phyloP scores from a whole-genome alignment of 1,140 invertebrate species.

The Yoshiicerus persimilis region DNA sequence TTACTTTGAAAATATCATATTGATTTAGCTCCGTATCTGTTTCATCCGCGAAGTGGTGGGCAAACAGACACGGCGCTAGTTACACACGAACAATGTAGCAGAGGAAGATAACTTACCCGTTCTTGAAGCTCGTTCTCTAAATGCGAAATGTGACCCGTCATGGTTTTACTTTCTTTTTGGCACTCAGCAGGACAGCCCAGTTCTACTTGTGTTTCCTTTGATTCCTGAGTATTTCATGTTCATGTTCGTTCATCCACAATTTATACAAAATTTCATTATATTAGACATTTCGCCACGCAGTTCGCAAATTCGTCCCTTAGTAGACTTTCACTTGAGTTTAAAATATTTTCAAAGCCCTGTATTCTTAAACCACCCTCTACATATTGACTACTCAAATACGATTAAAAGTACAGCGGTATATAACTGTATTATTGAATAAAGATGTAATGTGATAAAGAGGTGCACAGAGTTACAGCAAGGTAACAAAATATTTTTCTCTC shows the following conservation, averaged over 20 bases:
- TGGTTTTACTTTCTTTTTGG: constrained; percentile 7
- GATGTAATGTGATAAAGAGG: too few relatives aligned
- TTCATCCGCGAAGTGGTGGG: neutral
- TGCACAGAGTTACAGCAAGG: too few relatives aligned
- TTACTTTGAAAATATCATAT: neutral
- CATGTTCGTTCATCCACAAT: neutral
- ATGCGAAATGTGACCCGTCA: constrained; percentile 4
- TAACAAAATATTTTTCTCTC: too few relatives aligned
- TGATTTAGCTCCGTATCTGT: neutral
- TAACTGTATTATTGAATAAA: too few relatives aligned
- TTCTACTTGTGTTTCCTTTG: constrained; percentile 16
- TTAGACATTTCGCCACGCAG: neutral
- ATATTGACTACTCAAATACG: too few relatives aligned
- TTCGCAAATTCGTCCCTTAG: too few relatives aligned
- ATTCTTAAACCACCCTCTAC: too few relatives aligned
- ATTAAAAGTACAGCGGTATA: too few relatives aligned
- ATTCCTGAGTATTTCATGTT: neutral
- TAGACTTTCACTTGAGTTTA: too few relatives aligned
- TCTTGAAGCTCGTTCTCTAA: constrained; percentile 24
- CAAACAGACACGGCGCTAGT: neutral
- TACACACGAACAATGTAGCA: neutral
- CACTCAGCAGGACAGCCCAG: neutral
- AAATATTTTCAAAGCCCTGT: too few relatives aligned
- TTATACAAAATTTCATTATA: neutral
- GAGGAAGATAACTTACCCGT: neutral